phyloP scores from a whole-genome alignment of 2,888 invertebrate genomes.

The Ophion ventricosus region DNA sequence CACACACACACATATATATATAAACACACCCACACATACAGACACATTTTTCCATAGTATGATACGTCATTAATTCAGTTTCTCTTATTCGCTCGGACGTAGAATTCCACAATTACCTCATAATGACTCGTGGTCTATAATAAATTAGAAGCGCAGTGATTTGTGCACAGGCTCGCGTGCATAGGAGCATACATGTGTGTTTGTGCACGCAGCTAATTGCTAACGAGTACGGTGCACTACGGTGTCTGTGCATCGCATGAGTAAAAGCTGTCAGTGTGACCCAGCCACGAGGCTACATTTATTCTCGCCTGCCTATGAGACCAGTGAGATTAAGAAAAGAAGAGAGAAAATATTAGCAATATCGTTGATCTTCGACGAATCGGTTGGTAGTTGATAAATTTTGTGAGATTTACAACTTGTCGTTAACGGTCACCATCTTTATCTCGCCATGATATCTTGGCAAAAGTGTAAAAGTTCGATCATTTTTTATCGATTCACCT shows the following conservation, averaged over 20 bases:
- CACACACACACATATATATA: no score
- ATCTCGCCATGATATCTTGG: neutral
- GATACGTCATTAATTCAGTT: constrained; percentile 41
- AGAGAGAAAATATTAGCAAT: constrained; percentile 26
- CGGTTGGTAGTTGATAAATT: constrained; percentile 34
- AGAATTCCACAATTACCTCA: constrained; percentile 61
- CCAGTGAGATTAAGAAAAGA: neutral
- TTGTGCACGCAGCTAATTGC: constrained; percentile 49
- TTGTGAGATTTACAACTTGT: constrained; percentile 32
- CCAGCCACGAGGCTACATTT: constrained; percentile 24
- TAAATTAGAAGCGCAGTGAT: constrained; percentile 51
- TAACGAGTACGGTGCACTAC: constrained; percentile 38
- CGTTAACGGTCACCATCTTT: constrained; percentile 5
- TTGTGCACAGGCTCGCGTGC: constrained; percentile 12
- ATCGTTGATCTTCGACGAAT: constrained; percentile 58
- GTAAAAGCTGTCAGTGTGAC: constrained; percentile 40
- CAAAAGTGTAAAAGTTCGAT: neutral
- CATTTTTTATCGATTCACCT: neutral
- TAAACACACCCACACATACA: no score
- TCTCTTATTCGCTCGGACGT: constrained; percentile 59
- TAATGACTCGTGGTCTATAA: constrained; percentile 54
- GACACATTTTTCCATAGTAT: neutral
- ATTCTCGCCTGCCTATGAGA: constrained; percentile 29
- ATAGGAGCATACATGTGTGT: constrained; percentile 18
- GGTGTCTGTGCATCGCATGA: constrained; percentile 23